Percentiles rank a stretch among this genome's conserved stretches.
phyloP scores from a whole-genome alignment of 2,113 vertebrate species.

The Atractosteus spatula region DNA sequence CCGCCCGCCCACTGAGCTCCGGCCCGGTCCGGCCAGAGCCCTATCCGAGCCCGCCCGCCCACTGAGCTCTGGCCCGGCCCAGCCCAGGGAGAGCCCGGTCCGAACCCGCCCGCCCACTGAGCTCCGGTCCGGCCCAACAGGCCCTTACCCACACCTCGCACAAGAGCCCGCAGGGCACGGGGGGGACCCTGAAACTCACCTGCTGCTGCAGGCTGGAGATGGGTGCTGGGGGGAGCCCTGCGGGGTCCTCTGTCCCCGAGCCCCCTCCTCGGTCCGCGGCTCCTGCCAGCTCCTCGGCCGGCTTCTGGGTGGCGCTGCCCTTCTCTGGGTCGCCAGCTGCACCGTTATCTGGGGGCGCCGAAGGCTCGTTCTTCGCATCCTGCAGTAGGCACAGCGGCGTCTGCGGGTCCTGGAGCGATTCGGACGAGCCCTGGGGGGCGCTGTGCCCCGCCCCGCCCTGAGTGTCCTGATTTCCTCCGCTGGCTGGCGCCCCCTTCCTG shows the following conservation, averaged over 20 bases:
- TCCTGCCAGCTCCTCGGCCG: constrained; percentile 8
- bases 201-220: constrained; percentile 22
- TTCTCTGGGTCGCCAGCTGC: constrained; percentile 15
- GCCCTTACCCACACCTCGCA: no score
- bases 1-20: no score
- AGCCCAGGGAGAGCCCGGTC: no score
- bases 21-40: no score
- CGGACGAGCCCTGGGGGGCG: not conserved
- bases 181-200: constrained; percentile 15
- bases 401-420: not conserved
- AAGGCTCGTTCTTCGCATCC: not conserved
- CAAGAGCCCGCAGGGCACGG: no score
- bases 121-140: no score
- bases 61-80: no score
- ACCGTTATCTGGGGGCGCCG: not conserved
- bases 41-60: no score
- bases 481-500: not conserved
- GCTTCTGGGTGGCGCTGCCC: not conserved
- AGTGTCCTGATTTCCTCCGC: not conserved
- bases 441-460: not conserved
- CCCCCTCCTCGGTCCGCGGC: not conserved
- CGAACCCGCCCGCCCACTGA: no score
- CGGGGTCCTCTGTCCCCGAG: not conserved
- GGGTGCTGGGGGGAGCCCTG: not conserved
- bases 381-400: not conserved